phyloP scores from a whole-genome alignment of 2,888 invertebrate species.

The Coremacera marginata region DNA sequence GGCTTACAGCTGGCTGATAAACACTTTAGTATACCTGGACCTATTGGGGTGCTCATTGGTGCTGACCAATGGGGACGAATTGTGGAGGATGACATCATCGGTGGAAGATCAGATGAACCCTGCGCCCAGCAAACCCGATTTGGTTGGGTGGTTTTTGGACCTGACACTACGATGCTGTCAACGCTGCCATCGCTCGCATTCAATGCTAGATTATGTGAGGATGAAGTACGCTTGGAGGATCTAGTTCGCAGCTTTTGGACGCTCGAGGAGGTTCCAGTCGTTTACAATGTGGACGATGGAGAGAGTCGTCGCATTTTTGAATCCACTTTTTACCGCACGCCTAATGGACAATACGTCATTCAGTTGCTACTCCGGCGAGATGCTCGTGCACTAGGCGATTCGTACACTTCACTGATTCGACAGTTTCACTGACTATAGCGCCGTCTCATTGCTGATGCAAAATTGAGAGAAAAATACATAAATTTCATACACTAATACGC shows the following conservation, averaged over 20 bases:
- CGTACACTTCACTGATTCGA: not conserved
- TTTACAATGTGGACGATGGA: too few species aligned
- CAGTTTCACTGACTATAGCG: constrained; percentile 27
- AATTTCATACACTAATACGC: constrained; percentile 33
- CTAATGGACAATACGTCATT: not conserved
- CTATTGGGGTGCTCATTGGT: too few species aligned
- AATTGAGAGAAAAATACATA: too few species aligned
- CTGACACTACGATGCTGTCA: not conserved
- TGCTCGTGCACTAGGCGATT: constrained; percentile 13
- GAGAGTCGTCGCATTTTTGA: too few species aligned
- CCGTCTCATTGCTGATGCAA: constrained; percentile 5
- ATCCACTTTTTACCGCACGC: too few species aligned
- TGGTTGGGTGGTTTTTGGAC: not conserved
- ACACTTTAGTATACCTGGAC: too few species aligned
- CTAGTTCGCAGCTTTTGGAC: not conserved
- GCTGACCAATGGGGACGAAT: too few species aligned
- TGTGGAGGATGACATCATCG: too few species aligned
- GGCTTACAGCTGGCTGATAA: not conserved
- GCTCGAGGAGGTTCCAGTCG: not conserved
- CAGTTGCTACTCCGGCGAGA: not conserved
- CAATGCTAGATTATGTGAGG: not conserved
- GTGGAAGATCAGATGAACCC: not conserved
- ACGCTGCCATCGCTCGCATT: not conserved
- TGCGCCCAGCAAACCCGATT: not conserved
- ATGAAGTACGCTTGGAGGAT: not conserved